Base-by-base conservation (phyloP, 2,888 invertebrate genomes). In the Lepidochitona cinerea region DNA sequence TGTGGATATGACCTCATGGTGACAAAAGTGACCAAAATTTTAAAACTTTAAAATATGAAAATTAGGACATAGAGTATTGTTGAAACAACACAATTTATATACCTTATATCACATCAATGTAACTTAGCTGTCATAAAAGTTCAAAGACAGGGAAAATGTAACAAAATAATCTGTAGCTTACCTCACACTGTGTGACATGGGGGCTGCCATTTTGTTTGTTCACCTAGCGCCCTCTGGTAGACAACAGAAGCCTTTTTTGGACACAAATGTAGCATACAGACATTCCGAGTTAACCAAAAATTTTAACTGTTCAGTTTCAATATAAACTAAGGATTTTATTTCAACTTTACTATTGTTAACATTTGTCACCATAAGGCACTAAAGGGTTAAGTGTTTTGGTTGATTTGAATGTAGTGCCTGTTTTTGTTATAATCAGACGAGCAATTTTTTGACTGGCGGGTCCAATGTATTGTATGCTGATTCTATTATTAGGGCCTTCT, bases 361-460 rank as follows among this genome's bases (percentile, higher is more conserved):
- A 7, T 66, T 66, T 66, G 66, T 33, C 32, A n/a, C n/a, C 66
- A 66, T 12, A 12, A 66, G 66, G 66, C 66, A 66, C 66, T 66
- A 66, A 66, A 66, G 66, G 66, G 66, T 66, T 66, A 33, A 66
- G 12, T 33, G 12, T 66, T 9, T 18, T n/a, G n/a, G n/a, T n/a
- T n/a, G n/a, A n/a, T n/a, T n/a, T n/a, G n/a, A n/a, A n/a, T n/a
- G n/a, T n/a, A n/a, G n/a, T n/a, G n/a, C n/a, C n/a, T n/a, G n/a
- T n/a, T n/a, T n/a, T n/a, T n/a, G n/a, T n/a, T n/a, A n/a, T n/a
- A n/a, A n/a, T n/a, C n/a, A n/a, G n/a, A n/a, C n/a, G n/a, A n/a
- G n/a, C n/a, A n/a, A n/a, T n/a, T n/a, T n/a, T n/a, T n/a, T n/a
- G n/a, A n/a, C n/a, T n/a, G n/a, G n/a, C n/a, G n/a, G n/a, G n/a